Base-by-base conservation (phyloP, 2,888 invertebrate genomes). In the Lithodes maja region DNA sequence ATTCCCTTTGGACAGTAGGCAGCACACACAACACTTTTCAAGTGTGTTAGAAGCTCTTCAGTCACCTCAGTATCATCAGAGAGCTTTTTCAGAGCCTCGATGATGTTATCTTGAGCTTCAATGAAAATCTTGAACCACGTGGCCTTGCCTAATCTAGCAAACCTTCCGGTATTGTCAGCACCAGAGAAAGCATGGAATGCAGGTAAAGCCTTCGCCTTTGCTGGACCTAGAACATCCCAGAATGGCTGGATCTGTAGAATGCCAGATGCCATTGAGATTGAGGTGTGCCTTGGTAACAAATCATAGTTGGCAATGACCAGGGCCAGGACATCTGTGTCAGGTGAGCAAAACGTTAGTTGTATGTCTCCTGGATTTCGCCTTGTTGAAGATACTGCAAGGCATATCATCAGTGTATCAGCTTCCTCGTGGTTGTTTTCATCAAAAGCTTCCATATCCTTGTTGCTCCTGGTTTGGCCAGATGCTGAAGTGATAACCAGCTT, bases 251-350 rank as follows among this genome's bases (percentile, higher is more conserved):
- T 78, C 5, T 78, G 3, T 3, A 78, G 3, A 49, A 78, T 50
- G 2, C 78, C 49, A 50, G 52, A 78, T 78, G 78, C 50, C 78
- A 78, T n/a, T 78, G 50, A 78, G 52, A 78, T 50, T 3, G 78
- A 78, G 12, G 50, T 52, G 78, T 78, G 49, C n/a, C n/a, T 74
- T 33, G n/a, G 74, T n/a, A 74, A 33, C 12, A 74, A n/a, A n/a
- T 61, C 61, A 61, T 78, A 52, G n/a, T 78, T 3, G 17, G 49
- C 52, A 50, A 3, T 68, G 2, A 61, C 55, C 55, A 61, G 33
- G 3, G 12, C 33, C 7, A 82, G 55, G 17, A 78, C 82, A 82
- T 82, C 82, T 61, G 82, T 82, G 53, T 80, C 80, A 52, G 80
- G 80, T 9, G 54, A 52, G 17, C 61, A 12, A 12, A 80, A 80